These are phyloP conservation scores for Mastigias papua DNA, from an alignment of 30 jellyfish, hydroid and myxozoan genomes.

Conservation along the genomic window DNA sequence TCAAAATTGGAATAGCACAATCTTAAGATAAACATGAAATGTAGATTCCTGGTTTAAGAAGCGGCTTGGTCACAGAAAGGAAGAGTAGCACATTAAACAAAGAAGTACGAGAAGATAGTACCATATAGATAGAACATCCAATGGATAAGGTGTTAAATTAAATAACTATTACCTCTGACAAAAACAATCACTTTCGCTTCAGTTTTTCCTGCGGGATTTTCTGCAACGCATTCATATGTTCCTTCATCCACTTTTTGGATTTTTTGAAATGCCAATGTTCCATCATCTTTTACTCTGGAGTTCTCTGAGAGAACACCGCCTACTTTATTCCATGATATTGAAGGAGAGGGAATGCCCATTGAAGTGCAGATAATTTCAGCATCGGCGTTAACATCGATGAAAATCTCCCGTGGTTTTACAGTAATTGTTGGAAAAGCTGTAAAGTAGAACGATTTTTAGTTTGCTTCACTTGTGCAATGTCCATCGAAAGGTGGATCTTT, in stretches of 20 bases:
- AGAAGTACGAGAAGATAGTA: no score
- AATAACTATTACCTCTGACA: conserved; percentile 9
- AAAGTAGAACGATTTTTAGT: no score
- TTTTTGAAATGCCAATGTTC: background rate
- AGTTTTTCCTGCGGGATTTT: conserved; percentile 27
- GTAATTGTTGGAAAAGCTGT: background rate
- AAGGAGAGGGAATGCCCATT: conserved; percentile 16
- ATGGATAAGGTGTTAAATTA: background rate
- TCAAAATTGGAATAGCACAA: no score
- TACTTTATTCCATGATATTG: conserved; percentile 13
- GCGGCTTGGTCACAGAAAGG: no score
- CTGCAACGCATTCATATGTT: conserved; percentile 15
- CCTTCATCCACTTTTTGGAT: conserved; percentile 14
- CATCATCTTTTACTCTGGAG: conserved; percentile 6
- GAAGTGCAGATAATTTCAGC: conserved; percentile 9
- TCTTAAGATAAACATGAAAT: no score
- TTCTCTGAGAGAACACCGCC: conserved; percentile 6
- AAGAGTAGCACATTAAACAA: no score
- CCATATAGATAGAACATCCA: no score
- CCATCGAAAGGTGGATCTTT: no score
- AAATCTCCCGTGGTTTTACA: background rate
- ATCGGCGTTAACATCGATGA: conserved; percentile 1
- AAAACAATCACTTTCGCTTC: background rate
- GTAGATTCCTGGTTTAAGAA: no score
- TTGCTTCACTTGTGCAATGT: no score